Evolutionary conservation across 2,113 vertebrate species (phyloP).

Genomic region (Potamarius usumacintae): DNA sequence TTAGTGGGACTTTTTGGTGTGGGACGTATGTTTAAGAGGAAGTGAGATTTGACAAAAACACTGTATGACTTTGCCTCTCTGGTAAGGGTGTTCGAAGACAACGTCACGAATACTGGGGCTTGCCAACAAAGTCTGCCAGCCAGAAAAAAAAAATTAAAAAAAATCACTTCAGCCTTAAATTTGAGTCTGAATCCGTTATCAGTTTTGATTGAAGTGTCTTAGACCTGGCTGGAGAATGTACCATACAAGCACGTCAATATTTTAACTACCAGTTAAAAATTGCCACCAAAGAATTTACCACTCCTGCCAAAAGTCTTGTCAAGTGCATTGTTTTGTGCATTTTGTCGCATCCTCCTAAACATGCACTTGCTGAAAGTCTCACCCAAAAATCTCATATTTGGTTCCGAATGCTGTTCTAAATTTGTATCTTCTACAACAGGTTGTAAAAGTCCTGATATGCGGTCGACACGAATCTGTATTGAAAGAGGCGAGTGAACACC

Average conservation of each 20-base stretch:
- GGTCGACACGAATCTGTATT: constrained; percentile 59
- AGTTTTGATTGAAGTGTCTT: not conserved
- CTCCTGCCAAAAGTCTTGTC: not conserved
- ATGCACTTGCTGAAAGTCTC: not conserved
- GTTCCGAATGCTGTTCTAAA: not conserved
- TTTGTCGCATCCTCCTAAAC: not conserved
- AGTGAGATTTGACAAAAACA: not conserved
- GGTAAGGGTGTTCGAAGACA: not conserved
- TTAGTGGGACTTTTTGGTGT: not conserved
- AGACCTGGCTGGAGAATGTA: not conserved
- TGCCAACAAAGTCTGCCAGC: not conserved
- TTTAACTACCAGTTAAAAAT: not conserved
- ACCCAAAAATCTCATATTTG: not conserved
- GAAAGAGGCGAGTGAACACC: constrained; percentile 62
- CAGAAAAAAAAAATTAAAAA: not conserved
- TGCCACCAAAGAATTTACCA: not conserved
- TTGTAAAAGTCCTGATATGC: constrained; percentile 61
- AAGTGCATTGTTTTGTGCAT: not conserved
- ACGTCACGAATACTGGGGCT: not conserved
- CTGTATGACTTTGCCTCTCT: not conserved
- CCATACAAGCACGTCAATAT: not conserved
- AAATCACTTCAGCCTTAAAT: not conserved
- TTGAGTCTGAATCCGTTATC: not conserved
- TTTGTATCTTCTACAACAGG: constrained; percentile 49
- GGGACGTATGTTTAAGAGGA: not conserved